phyloP scores from a whole-genome alignment of 2,888 invertebrate species.

The Pachliopta kotzebuea region DNA sequence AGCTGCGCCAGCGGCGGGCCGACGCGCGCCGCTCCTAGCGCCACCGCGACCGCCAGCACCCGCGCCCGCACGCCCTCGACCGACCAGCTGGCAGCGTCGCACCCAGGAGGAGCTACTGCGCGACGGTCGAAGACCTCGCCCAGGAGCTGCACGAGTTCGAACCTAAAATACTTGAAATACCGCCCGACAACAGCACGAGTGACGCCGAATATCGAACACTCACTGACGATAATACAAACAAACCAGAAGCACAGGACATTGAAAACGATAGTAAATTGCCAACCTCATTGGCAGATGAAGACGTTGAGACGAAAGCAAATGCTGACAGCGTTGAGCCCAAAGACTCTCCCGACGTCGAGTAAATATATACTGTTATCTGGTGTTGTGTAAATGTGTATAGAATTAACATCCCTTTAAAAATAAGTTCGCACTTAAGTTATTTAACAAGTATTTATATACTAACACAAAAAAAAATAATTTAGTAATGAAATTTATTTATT shows the following conservation, averaged over 20 bases:
- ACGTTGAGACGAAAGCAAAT: background rate
- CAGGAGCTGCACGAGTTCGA: background rate
- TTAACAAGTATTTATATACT: no score
- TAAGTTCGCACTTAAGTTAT: background rate
- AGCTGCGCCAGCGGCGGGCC: conserved; percentile 47
- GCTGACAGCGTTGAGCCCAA: background rate
- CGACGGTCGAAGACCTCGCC: background rate
- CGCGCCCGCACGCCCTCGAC: conserved; percentile 17
- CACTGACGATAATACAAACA: background rate
- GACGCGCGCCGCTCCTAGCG: conserved; percentile 64
- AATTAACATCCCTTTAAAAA: background rate
- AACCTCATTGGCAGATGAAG: background rate
- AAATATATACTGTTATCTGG: background rate
- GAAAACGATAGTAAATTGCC: background rate
- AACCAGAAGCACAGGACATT: background rate
- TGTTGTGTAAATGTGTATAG: conserved; percentile 20
- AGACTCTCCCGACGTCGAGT: background rate
- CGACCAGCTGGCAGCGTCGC: background rate
- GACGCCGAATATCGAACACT: background rate
- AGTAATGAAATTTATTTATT: background rate
- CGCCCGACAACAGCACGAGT: background rate
- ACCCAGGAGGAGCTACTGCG: background rate
- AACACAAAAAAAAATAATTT: background rate
- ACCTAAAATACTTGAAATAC: background rate
- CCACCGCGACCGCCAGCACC: conserved; percentile 54